A percentile compares a stretch with the other conserved stretches of the same genome.
phyloP scores from a whole-genome alignment of 2,888 invertebrate genomes.

The Perdita meconis region DNA sequence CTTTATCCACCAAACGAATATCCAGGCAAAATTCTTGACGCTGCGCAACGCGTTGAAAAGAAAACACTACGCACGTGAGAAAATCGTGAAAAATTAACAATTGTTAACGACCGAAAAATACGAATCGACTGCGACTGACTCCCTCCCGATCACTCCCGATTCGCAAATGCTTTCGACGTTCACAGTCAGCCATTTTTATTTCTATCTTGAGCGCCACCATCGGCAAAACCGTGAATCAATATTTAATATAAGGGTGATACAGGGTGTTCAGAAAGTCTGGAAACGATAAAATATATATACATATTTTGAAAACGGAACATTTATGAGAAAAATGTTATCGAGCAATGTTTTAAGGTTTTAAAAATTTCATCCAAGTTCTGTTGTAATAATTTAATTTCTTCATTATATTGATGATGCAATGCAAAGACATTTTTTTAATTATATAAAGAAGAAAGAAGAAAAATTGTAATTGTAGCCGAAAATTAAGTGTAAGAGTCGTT shows the following conservation, averaged over 20 bases:
- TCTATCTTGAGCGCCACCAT: slow-evolving; percentile 22
- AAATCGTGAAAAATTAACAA: slow-evolving; percentile 24
- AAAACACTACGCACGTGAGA: slow-evolving; percentile 17
- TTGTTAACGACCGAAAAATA: slow-evolving; percentile 22
- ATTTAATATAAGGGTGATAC: neutral
- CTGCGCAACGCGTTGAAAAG: slow-evolving; percentile 6
- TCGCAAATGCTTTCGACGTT: slow-evolving; percentile 44
- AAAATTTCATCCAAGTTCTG: no score
- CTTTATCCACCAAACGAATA: neutral
- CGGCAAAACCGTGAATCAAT: neutral
- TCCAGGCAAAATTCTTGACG: neutral
- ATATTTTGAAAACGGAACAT: no score
- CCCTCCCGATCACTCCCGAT: no score
- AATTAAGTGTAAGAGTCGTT: no score
- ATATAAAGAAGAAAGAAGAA: neutral
- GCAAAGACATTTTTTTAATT: neutral
- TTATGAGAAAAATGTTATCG: no score
- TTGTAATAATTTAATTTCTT: neutral
- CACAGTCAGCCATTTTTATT: slow-evolving; percentile 38
- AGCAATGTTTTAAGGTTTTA: no score
- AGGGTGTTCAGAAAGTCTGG: no score
- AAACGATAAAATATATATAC: no score
- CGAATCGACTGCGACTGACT: no score
- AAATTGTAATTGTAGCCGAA: no score
- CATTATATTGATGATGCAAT: no score